A percentile compares a stretch with the other conserved stretches of the same genome.
phyloP scores from a whole-genome alignment of 2,888 invertebrate genomes.

The Drosophila flavopinicola region DNA sequence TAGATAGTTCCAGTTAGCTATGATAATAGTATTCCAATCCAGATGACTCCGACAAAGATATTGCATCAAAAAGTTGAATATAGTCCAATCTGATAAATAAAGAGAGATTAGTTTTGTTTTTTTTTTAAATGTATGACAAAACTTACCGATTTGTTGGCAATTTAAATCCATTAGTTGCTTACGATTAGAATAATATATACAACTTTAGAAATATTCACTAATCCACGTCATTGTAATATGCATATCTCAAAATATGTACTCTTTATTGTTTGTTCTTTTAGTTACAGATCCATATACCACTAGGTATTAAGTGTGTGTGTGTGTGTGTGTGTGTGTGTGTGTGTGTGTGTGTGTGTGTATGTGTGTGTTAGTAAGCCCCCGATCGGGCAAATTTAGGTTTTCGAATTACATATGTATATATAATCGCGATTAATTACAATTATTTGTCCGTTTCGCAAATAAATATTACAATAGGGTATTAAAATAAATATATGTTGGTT shows the following conservation, averaged over 20 bases:
- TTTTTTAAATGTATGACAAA: no score
- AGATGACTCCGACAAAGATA: no score
- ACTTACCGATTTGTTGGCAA: no score
- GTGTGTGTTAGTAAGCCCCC: conserved; percentile 25
- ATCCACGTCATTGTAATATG: conserved; percentile 45
- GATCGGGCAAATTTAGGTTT: conserved; percentile 16
- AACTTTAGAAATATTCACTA: neutral
- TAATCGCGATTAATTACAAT: conserved; percentile 46
- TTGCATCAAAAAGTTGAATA: no score
- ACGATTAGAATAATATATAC: no score
- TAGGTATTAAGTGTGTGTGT: conserved; percentile 35
- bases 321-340: no score
- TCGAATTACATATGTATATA: conserved; percentile 11
- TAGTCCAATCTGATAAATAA: no score
- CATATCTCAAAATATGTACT: conserved; percentile 73
- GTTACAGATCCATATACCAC: conserved; percentile 46
- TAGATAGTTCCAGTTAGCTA: no score
- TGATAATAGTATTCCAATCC: no score
- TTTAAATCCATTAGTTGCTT: no score
- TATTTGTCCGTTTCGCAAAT: conserved; percentile 73
- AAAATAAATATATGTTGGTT: conserved; percentile 51
- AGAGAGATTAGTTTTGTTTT: no score
- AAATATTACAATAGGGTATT: conserved; percentile 57
- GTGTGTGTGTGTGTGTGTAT: no score
- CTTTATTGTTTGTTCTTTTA: conserved; percentile 61